Evolutionary conservation across 2,113 vertebrate genomes (phyloP).

Genomic region (Gorsachius goisagi): DNA sequence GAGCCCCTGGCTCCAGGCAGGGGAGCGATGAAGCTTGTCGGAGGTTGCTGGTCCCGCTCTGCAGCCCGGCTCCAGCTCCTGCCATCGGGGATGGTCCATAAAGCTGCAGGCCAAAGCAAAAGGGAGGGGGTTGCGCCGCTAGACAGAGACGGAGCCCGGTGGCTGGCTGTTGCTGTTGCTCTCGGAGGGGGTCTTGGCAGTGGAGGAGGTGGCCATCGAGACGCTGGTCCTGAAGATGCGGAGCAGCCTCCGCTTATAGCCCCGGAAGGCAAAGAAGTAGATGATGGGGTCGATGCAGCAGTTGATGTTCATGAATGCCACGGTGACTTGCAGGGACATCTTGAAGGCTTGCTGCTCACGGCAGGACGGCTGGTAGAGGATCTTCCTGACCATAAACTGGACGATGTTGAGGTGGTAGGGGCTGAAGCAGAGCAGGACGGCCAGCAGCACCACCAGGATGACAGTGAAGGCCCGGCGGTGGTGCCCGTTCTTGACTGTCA

Average conservation of each 20-base stretch:
- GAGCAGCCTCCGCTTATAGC: constrained; percentile 81
- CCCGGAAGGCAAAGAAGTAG: constrained; percentile 87
- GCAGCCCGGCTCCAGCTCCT: rapidly evolving
- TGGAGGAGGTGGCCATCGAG: constrained; percentile 59
- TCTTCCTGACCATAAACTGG: constrained; percentile 78
- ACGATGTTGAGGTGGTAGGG: constrained; percentile 83
- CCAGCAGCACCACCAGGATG: constrained; percentile 79
- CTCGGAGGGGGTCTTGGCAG: constrained; percentile 72
- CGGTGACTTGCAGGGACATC: constrained; percentile 77
- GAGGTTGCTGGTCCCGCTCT: neutral
- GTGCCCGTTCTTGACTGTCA: constrained; percentile 61
- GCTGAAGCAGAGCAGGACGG: constrained; percentile 78
- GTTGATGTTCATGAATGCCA: constrained; percentile 86
- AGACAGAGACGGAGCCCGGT: neutral
- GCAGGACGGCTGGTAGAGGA: constrained; percentile 68
- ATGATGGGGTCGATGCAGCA: constrained; percentile 84
- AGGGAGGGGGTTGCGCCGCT: neutral
- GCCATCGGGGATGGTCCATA: rapidly evolving
- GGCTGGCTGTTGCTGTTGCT: constrained; percentile 78
- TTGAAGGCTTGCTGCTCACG: constrained; percentile 76
- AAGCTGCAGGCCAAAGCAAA: neutral
- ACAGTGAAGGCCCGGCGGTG: constrained; percentile 76
- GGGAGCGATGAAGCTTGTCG: rapidly evolving
- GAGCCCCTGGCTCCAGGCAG: neutral
- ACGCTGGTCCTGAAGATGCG: constrained; percentile 76